These are phyloP conservation scores for Oplegnathus fasciatus DNA, from an alignment of 2,113 vertebrate species.

Conservation along the genomic window DNA sequence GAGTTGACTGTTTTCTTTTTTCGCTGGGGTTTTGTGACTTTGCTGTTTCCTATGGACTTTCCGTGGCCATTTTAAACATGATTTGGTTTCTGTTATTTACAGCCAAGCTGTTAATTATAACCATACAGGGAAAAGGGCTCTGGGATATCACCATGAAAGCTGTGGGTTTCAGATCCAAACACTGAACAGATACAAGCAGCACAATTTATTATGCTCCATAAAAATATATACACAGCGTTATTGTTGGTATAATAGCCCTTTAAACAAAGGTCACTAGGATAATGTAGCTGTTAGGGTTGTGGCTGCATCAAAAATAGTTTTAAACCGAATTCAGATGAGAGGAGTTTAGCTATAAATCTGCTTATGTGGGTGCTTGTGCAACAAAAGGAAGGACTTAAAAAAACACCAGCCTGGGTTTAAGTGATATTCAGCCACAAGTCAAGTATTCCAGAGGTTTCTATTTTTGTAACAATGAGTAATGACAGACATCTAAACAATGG, in stretches of 20 bases:
- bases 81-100: conserved; percentile 46
- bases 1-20: conserved; percentile 16
- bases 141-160: conserved; percentile 40
- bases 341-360: conserved; percentile 21
- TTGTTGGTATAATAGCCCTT: conserved; percentile 59
- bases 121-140: conserved; percentile 28
- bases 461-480: conserved; percentile 40
- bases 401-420: conserved; percentile 45
- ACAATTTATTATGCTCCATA: conserved; percentile 54
- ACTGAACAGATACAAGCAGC: conserved; percentile 49
- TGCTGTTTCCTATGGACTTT: conserved; percentile 48
- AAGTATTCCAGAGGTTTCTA: conserved; percentile 45
- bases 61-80: conserved; percentile 40
- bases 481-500: conserved; percentile 42
- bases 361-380: conserved; percentile 48
- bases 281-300: conserved; percentile 55
- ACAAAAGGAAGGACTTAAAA: conserved; percentile 52
- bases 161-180: conserved; percentile 41
- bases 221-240: conserved; percentile 39
- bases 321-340: conserved; percentile 38
- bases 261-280: conserved; percentile 54
- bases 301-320: conserved; percentile 60
- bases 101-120: conserved; percentile 60
- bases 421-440: conserved; percentile 42
- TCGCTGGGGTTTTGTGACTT: not conserved